A percentile compares a stretch with the other conserved stretches of the same genome.
phyloP scores from a whole-genome alignment of 2,888 invertebrate genomes.

The Eupithecia insigniata region DNA sequence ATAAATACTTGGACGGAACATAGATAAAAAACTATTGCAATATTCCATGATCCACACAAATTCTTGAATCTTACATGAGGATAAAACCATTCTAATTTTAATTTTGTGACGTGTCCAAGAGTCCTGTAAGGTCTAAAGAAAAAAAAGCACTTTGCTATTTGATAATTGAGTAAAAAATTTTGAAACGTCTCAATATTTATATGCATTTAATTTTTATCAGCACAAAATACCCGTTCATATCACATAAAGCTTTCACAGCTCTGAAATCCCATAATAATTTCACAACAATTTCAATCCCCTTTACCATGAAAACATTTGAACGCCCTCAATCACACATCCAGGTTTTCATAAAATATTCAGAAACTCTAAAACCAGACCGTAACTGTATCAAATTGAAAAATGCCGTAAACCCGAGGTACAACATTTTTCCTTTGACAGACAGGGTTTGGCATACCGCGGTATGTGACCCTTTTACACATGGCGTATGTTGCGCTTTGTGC shows the following conservation, averaged over 20 bases:
- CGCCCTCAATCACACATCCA: slow-evolving; percentile 5
- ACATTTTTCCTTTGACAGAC: slow-evolving; percentile 54
- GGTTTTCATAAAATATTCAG: slow-evolving; percentile 13
- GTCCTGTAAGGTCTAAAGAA: too few relatives aligned
- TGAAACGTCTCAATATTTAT: too few relatives aligned
- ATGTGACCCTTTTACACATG: slow-evolving; percentile 39
- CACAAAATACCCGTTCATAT: not conserved
- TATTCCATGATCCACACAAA: not conserved
- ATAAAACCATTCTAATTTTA: too few relatives aligned
- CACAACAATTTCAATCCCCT: slow-evolving; percentile 4
- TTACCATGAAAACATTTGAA: slow-evolving; percentile 6
- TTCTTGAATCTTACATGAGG: slow-evolving; percentile 1
- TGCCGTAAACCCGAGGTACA: slow-evolving; percentile 37
- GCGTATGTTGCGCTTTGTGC: not conserved
- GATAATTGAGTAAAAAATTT: too few relatives aligned
- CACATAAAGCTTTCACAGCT: not conserved
- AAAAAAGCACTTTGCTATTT: too few relatives aligned
- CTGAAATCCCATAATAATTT: not conserved
- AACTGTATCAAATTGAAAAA: slow-evolving; percentile 34
- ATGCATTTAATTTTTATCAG: not conserved
- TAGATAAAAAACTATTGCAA: not conserved
- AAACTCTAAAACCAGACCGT: slow-evolving; percentile 16
- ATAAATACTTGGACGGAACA: too few relatives aligned
- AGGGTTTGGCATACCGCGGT: slow-evolving; percentile 44
- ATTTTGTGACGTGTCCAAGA: too few relatives aligned